These are phyloP conservation scores for Sebastes itinus DNA, from an alignment of 2,797 vertebrate species.

Conservation along the genomic window DNA sequence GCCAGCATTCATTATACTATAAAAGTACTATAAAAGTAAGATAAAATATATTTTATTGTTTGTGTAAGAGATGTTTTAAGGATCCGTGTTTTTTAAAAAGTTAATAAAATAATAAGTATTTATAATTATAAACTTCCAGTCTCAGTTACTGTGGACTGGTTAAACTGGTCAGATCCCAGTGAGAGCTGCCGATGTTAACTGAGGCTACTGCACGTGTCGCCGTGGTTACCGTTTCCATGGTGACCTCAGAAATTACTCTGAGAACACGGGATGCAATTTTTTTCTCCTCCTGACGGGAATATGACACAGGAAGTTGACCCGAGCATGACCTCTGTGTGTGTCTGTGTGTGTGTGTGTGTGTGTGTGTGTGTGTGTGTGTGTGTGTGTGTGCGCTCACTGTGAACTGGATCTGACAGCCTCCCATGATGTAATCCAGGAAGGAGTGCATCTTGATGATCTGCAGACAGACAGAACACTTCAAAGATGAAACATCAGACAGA, in stretches of 20 bases:
- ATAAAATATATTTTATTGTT: too few species aligned
- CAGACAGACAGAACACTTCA: slow-evolving; percentile 9
- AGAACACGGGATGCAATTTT: background rate
- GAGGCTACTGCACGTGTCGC: slow-evolving; percentile 19
- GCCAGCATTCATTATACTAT: background rate
- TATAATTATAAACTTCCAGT: background rate
- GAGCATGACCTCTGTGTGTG: background rate
- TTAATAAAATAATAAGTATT: background rate
- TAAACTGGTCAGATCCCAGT: slow-evolving; percentile 21
- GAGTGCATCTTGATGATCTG: slow-evolving; percentile 92
- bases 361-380: background rate
- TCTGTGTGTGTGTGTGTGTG: background rate
- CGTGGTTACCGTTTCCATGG: slow-evolving; percentile 55
- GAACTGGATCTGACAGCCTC: slow-evolving; percentile 91
- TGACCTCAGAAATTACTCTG: background rate
- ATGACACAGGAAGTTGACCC: background rate
- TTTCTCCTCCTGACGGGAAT: background rate
- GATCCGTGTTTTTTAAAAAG: too few species aligned
- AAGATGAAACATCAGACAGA: background rate
- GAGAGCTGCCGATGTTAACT: slow-evolving; percentile 1
- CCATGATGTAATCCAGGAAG: slow-evolving; percentile 92
- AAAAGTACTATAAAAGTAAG: too few species aligned
- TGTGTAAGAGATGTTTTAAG: too few species aligned
- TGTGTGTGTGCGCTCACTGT: slow-evolving; percentile 79
- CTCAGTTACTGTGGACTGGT: background rate